phyloP scores from a whole-genome alignment of 2,888 invertebrate genomes.

The Pollenia griseotomentosa region DNA sequence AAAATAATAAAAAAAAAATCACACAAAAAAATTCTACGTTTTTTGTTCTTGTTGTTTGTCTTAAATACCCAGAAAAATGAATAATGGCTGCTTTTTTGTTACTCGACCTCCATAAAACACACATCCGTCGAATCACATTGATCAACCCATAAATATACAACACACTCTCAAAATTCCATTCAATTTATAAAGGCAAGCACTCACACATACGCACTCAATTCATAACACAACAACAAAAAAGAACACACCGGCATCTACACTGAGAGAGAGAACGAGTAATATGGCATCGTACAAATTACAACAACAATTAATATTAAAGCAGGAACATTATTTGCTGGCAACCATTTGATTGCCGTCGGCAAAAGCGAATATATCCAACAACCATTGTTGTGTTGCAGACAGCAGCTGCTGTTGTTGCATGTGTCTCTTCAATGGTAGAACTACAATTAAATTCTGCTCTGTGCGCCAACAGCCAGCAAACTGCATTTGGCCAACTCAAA shows the following conservation, averaged over 20 bases:
- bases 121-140: slow-evolving; percentile 82
- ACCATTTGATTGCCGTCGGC: slow-evolving; percentile 75
- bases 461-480: slow-evolving; percentile 52
- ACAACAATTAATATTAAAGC: slow-evolving; percentile 39
- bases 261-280: slow-evolving; percentile 75
- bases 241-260: slow-evolving; percentile 64
- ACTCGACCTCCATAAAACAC: slow-evolving; percentile 81
- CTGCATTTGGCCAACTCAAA: slow-evolving; percentile 68
- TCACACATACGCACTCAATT: slow-evolving; percentile 30
- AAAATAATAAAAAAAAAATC: slow-evolving; percentile 45
- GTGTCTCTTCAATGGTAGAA: slow-evolving; percentile 38
- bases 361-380: slow-evolving; percentile 42
- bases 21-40: slow-evolving; percentile 39
- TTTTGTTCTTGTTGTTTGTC: slow-evolving; percentile 50
- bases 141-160: slow-evolving; percentile 81
- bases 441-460: slow-evolving; percentile 49
- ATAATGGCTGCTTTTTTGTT: slow-evolving; percentile 82
- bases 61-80: slow-evolving; percentile 79
- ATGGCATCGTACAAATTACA: slow-evolving; percentile 67
- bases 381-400: slow-evolving; percentile 42
- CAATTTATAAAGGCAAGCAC: slow-evolving; percentile 9
- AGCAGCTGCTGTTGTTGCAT: slow-evolving; percentile 58
- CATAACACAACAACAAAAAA: neutral
- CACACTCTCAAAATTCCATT: slow-evolving; percentile 72
- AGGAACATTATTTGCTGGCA: slow-evolving; percentile 72